These are phyloP conservation scores for Nephrotoma appendiculata DNA, from an alignment of 2,888 invertebrate species.

Conservation along the genomic window DNA sequence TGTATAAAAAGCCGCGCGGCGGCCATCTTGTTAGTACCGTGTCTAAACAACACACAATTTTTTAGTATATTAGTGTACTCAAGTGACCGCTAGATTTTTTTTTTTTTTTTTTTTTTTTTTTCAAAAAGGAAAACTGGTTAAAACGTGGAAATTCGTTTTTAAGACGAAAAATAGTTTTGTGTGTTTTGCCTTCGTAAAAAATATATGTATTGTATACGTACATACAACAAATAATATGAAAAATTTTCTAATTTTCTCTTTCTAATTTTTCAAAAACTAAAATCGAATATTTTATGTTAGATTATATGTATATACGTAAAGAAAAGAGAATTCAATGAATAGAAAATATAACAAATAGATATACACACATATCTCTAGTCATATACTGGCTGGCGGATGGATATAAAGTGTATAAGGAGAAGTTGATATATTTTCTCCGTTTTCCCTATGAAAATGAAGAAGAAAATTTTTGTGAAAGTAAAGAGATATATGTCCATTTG, in stretches of 20 bases:
- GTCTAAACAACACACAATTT: constrained; percentile 12
- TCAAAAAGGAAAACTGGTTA: neutral
- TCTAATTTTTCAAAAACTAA: neutral
- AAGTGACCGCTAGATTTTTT: constrained; percentile 13
- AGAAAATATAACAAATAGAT: neutral
- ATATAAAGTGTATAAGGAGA: constrained; percentile 1
- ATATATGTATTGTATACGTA: neutral
- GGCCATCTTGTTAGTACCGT: constrained; percentile 13
- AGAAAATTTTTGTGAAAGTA: neutral
- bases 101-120: neutral
- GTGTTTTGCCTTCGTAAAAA: neutral
- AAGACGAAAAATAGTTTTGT: constrained; percentile 1
- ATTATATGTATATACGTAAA: neutral
- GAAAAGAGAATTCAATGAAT: constrained; percentile 1
- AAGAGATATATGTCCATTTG: constrained; percentile 1
- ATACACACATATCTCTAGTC: neutral
- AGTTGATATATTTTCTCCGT: constrained; percentile 2
- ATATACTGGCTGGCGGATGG: neutral
- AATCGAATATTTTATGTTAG: constrained; percentile 2
- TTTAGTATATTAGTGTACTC: constrained; percentile 11
- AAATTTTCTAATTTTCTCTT: constrained; percentile 3
- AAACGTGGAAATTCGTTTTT: constrained; percentile 1
- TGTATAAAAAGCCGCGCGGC: constrained; percentile 9
- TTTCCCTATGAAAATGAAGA: neutral
- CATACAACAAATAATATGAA: neutral